Base-by-base conservation (phyloP, 92 coral and sea anemone genomes). In the Epizoanthus illoricatus region DNA sequence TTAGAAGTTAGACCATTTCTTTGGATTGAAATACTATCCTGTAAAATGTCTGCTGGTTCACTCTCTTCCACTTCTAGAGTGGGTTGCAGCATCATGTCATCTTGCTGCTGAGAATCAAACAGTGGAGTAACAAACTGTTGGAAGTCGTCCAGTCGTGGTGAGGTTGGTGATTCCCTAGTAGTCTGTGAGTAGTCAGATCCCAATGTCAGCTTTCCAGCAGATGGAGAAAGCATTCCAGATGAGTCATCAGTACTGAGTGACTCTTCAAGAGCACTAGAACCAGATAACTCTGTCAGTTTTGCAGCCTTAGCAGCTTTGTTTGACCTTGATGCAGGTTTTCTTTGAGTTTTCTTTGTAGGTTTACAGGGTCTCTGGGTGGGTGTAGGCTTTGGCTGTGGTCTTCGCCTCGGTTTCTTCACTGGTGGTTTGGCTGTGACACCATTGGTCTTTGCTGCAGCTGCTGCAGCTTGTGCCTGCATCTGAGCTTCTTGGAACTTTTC, bases 391-490 rank as follows among this genome's bases (percentile, higher is more conserved):
- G 92, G 90, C 78, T 93, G 99, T 0, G 98, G 98, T 68, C 87
- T 97, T 62, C 95, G 93, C 24, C 97, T 90, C 18, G 93, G 91
- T 78, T 96, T 96, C 88, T 96, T 96, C 0, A 92, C 84, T 72
- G 81, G 98, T 80, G 90, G 93, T 87, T 93, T 97, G 23, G 66
- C 63, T 57, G 62, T 56, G 69, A 83, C 90, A 43, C 90, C 87
- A 60, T 85, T 75, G 33, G 93, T 59, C 84, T 76, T 89, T 55
- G 92, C 90, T 4, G 89, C 92, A 16, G 89, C 87, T 0, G 91
- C 97, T 45, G 94, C 94, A 7, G 96, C 92, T 24, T 87, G 87
- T 10, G 84, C 90, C 33, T 87, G 92, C 12, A 85, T 89, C 67
- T 86, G 90, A 5, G 97, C 92, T 73, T 88, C 94, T 84, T 94